Base-by-base conservation (phyloP, 1,140 invertebrate species). In the Pseudomyrmex flavicornis region DNA sequence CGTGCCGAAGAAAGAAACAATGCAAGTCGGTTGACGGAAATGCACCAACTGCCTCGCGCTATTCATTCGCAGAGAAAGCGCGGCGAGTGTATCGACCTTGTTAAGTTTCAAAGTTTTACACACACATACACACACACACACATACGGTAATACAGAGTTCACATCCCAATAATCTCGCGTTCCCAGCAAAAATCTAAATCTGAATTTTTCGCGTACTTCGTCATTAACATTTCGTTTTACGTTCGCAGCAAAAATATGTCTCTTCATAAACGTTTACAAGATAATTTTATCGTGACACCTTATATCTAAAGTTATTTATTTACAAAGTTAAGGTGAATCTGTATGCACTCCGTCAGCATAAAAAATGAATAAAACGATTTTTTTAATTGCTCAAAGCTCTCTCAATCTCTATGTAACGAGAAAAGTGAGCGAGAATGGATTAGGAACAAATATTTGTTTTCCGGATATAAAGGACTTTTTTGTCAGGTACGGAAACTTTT, bases 51-150 rank as follows among this genome's bases (percentile, higher is more conserved):
- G 84, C 22, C 35, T 76, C 52, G 63, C 58, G 66, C 61, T 70
- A 72, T 83, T 75, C 70, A 85, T 87, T 82, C 77, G 75, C 72
- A 75, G 56, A 75, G 75, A 84, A 65, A 72, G 82, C 74, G 70
- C 85, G 84, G 75, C 69, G 77, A 87, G 74, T 87, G 85, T 87
- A 87, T 85, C 59, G 73, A 61, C 85, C 85, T 87, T 87, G 85
- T 85, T 85, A 80, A 87, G 85, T 87, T 87, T 87, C 85, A 85
- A 87, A 87, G 85, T 87, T 87, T 35, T 35, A 35, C 35, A 35
- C 35, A 85, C 85, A 85, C 61, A 35, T 5, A 35, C 4, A 17
- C 17, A 82, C 85, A 85, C 85, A 85, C 61, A 85, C 83, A 77
- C 73, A 76, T 74, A 17, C 35, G 26, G n/a, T 58, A 46, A 26